Base-by-base conservation (phyloP, 2,888 invertebrate genomes). In the Conistra vaccinii region DNA sequence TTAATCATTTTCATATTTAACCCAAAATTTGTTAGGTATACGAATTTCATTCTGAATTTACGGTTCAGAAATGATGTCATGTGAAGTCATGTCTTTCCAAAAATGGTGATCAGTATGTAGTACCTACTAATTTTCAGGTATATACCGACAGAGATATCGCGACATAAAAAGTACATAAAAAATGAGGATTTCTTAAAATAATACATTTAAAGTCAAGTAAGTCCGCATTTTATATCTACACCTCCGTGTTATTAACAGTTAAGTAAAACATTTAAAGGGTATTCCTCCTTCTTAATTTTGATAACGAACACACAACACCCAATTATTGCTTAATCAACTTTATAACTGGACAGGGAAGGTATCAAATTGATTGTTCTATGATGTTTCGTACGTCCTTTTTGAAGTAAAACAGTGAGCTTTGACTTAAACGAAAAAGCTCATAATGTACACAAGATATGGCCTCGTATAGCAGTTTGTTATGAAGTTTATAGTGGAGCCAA, bases 381-480 rank as follows among this genome's bases (percentile, higher is more conserved):
- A 66, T 73, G 78, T 78, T 69, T 78, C 69, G 78, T 92, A 90
- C 39, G 83, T 79, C 90, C 61, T 70, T 93, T 89, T 89, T 53
- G 63, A 78, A 77, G 29, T 83, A 71, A 68, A 74, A 65, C 66
- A 73, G 57, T 76, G 85, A 87, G 89, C 89, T 92, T 91, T 89
- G 92, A 91, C 92, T 94, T 94, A 93, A 95, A 95, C 94, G 95
- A 95, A 96, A 96, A 96, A 93, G 94, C 95, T 96, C 96, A 95
- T 96, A 96, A 96, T 94, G 91, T 95, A 94, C 91, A 94, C 94
- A 94, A 96, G 96, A 96, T 96, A 96, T 94, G 92, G 95, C 93
- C 91, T 90, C 91, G 92, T 92, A 92, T 93, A 95, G 95, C 95
- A 95, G 96, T 96, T 96, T 95, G 95, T 96, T 96, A 95, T 94